These are phyloP conservation scores for Sander lucioperca DNA, from an alignment of 2,113 vertebrate species.

Conservation along the genomic window DNA sequence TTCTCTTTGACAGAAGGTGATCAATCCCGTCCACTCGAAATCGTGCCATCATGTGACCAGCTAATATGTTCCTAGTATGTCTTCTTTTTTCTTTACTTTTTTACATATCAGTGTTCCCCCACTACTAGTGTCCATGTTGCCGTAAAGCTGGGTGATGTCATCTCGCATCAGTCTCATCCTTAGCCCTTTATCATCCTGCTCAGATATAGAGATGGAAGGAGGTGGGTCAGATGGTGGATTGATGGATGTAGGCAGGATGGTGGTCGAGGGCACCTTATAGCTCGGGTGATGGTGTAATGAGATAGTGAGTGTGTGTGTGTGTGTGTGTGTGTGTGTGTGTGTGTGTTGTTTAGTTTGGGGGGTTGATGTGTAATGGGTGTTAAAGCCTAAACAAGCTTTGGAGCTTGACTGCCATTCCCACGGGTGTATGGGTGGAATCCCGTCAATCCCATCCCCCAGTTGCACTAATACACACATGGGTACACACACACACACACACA, in stretches of 20 bases:
- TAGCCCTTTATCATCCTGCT: background rate
- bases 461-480: conserved; percentile 44
- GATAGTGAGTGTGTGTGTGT: conserved; percentile 12
- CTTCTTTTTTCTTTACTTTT: background rate
- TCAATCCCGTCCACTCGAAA: background rate
- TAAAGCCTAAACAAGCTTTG: conserved; percentile 76
- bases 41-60: background rate
- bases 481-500: conserved; percentile 36
- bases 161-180: conserved; percentile 31
- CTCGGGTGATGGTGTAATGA: conserved; percentile 43
- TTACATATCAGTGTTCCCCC: background rate
- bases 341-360: conserved; percentile 43
- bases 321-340: background rate
- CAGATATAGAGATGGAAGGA: conserved; percentile 29
- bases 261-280: conserved; percentile 24
- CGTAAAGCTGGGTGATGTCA: conserved; percentile 39
- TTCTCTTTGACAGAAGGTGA: background rate
- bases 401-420: conserved; percentile 75
- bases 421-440: conserved; percentile 65
- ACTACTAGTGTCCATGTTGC: conserved; percentile 14
- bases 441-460: conserved; percentile 65
- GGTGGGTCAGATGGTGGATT: conserved; percentile 34
- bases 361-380: conserved; percentile 49
- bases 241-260: conserved; percentile 58
- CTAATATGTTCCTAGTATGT: background rate